A percentile compares a stretch with the other conserved stretches of the same genome.
These are phyloP conservation scores for Leuciscus idus DNA, from an alignment of 2,113 vertebrate species.

Conservation along the genomic window DNA sequence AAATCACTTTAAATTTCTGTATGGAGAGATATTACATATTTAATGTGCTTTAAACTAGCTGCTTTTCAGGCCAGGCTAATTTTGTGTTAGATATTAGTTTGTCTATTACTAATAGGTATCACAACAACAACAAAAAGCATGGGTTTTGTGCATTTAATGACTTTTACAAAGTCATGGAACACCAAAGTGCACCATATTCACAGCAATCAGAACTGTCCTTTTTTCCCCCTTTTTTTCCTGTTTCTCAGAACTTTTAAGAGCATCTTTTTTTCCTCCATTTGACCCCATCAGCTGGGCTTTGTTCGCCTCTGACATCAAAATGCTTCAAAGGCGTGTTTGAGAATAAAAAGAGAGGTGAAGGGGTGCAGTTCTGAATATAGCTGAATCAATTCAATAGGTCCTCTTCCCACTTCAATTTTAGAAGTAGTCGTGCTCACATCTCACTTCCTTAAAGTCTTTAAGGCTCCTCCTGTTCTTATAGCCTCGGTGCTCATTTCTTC, in stretches of 20 bases:
- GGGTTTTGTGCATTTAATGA: background rate
- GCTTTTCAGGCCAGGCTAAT: background rate
- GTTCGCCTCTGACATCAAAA: conserved; percentile 62
- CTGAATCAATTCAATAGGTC: conserved; percentile 64
- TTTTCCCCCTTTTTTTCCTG: conserved; percentile 15
- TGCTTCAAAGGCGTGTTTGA: conserved; percentile 57
- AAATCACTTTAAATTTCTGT: too few species aligned
- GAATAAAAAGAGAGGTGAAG: conserved; percentile 50
- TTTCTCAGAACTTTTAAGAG: conserved; percentile 21
- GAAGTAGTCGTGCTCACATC: conserved; percentile 55
- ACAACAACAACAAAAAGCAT: background rate
- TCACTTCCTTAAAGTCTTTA: conserved; percentile 47
- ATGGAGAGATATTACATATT: background rate
- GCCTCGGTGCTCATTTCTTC: background rate
- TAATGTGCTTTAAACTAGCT: background rate
- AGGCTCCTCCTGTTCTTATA: background rate
- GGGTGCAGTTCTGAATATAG: conserved; percentile 62
- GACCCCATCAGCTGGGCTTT: conserved; percentile 48
- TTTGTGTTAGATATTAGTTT: background rate
- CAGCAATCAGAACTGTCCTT: background rate
- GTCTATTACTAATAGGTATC: background rate
- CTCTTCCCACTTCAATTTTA: conserved; percentile 57
- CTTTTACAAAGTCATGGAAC: background rate
- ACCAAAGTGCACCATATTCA: background rate
- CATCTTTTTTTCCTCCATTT: conserved; percentile 17